phyloP scores from a whole-genome alignment of 2,888 invertebrate species.

The Amphipoea oculea region DNA sequence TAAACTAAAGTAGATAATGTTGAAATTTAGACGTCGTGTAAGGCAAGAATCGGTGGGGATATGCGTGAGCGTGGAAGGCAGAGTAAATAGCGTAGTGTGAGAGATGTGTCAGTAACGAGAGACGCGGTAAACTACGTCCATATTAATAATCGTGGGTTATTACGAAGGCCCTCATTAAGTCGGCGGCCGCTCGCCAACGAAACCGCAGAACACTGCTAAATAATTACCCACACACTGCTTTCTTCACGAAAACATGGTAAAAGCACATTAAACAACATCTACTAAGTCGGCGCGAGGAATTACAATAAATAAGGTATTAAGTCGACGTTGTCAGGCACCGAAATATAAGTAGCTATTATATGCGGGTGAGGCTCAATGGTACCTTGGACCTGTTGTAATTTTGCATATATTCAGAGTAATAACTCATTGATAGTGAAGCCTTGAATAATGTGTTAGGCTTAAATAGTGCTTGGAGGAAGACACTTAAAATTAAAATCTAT shows the following conservation, averaged over 20 bases:
- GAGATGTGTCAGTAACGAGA: constrained; percentile 78
- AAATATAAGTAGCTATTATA: constrained; percentile 72
- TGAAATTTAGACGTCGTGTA: constrained; percentile 58
- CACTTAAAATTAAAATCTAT: constrained; percentile 17
- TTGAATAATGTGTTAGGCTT: constrained; percentile 36
- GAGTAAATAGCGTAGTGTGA: constrained; percentile 74
- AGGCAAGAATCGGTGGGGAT: constrained; percentile 56
- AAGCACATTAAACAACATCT: constrained; percentile 84
- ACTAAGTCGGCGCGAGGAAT: constrained; percentile 84
- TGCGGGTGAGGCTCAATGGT: constrained; percentile 46
- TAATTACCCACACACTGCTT: constrained; percentile 86
- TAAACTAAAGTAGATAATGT: constrained; percentile 28
- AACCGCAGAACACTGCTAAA: constrained; percentile 89
- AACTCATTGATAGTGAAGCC: constrained; percentile 44
- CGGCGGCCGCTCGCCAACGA: constrained; percentile 82
- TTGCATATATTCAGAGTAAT: constrained; percentile 49
- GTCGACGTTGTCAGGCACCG: constrained; percentile 81
- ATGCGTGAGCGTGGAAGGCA: constrained; percentile 62
- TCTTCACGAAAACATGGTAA: constrained; percentile 88
- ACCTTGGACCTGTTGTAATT: constrained; percentile 47
- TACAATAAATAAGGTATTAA: constrained; percentile 88
- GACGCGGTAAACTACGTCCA: constrained; percentile 81
- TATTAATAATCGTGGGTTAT: constrained; percentile 88
- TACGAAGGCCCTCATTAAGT: constrained; percentile 87
- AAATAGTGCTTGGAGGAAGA: constrained; percentile 24